Evolutionary conservation across 2,888 invertebrate genomes (phyloP).

Genomic region (Mythimna albipuncta): DNA sequence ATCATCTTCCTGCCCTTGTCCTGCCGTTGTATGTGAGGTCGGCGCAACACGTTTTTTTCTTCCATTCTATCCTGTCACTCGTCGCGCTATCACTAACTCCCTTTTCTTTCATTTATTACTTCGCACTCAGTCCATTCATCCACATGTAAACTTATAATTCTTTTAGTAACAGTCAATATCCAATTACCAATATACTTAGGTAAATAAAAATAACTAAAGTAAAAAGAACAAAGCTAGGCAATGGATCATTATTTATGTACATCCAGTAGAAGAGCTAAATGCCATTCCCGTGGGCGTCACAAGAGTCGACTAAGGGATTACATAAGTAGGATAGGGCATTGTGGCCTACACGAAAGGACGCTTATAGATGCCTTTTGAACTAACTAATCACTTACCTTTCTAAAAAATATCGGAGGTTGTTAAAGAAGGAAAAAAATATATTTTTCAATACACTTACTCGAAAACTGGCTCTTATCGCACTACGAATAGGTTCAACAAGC

Average conservation of each 20-base stretch:
- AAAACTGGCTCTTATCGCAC: too few species aligned
- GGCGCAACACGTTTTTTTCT: too few species aligned
- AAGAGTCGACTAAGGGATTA: conserved; percentile 38
- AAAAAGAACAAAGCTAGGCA: conserved; percentile 2
- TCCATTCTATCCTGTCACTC: too few species aligned
- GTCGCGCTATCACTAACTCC: too few species aligned
- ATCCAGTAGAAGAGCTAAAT: conserved; percentile 26
- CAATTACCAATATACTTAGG: neutral
- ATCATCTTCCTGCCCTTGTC: too few species aligned
- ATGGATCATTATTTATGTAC: conserved; percentile 45
- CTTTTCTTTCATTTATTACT: too few species aligned
- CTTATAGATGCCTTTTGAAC: conserved; percentile 31
- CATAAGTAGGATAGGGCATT: conserved; percentile 27
- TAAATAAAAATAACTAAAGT: neutral
- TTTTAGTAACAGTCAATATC: neutral
- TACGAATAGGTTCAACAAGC: too few species aligned
- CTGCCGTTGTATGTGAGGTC: too few species aligned
- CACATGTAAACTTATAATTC: too few species aligned
- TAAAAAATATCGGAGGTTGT: neutral
- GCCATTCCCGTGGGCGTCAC: conserved; percentile 26
- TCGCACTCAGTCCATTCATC: too few species aligned
- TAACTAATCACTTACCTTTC: conserved; percentile 5
- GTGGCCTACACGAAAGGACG: conserved; percentile 15
- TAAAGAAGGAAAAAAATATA: neutral
- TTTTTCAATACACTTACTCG: too few species aligned